A percentile compares a stretch with the other conserved stretches of the same genome.
phyloP scores from a whole-genome alignment of 2,797 vertebrate species.

The Ptychadena robeensis region DNA sequence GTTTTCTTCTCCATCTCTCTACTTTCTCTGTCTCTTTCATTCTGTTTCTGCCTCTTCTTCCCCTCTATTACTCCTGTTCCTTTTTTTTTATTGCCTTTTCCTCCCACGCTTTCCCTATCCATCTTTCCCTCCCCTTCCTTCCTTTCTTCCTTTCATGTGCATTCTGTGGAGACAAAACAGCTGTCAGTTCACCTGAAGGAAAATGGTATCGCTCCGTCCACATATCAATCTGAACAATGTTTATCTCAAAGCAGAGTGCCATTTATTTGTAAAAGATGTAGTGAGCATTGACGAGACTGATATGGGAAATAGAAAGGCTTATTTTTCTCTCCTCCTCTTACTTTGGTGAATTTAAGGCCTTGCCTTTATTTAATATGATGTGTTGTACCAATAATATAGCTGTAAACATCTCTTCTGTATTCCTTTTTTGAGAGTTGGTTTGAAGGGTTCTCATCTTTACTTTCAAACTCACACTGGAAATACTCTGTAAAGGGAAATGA shows the following conservation, averaged over 20 bases:
- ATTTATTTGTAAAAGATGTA: conserved; percentile 30
- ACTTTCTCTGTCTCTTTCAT: neutral
- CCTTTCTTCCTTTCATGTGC: neutral
- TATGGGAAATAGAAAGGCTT: neutral
- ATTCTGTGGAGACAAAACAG: conserved; percentile 27
- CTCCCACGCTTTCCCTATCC: neutral
- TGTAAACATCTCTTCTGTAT: neutral
- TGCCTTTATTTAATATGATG: neutral
- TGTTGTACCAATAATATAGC: neutral
- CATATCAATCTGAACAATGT: conserved; percentile 22
- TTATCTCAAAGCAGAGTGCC: conserved; percentile 37
- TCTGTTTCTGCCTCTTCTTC: conserved; percentile 1
- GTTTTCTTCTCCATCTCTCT: neutral
- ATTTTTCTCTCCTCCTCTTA: conserved; percentile 22
- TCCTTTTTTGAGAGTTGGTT: no score
- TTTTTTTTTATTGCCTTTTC: neutral
- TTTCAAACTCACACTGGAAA: no score
- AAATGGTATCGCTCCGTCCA: conserved; percentile 23
- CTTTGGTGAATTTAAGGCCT: neutral
- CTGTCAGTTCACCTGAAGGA: conserved; percentile 44
- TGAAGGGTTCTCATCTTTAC: no score
- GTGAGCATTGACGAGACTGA: neutral
- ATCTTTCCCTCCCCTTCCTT: neutral
- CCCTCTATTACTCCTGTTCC: neutral
- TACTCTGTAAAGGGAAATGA: no score